Evolutionary conservation across 2,113 vertebrate genomes (phyloP).

Genomic region (Cichladusa arquata): DNA sequence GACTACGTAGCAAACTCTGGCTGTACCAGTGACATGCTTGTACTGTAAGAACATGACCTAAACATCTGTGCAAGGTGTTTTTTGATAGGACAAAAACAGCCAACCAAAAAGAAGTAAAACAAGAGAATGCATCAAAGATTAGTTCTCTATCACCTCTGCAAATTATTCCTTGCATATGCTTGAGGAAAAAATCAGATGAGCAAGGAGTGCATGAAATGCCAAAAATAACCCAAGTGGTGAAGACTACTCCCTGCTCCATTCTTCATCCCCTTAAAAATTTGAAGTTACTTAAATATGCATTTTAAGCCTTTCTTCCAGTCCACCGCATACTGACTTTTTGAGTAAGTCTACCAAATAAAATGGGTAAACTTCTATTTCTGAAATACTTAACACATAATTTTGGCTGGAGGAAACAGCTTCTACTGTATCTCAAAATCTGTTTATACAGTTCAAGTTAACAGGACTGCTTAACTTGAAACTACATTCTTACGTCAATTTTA

Average conservation of each 20-base stretch:
- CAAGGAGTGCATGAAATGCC: neutral
- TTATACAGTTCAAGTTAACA: neutral
- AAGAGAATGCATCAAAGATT: neutral
- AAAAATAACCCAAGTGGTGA: neutral
- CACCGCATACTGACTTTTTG: neutral
- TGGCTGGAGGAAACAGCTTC: neutral
- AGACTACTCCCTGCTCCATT: neutral
- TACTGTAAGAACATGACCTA: neutral
- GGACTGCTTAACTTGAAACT: neutral
- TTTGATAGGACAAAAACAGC: neutral
- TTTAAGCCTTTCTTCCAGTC: neutral
- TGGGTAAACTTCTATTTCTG: neutral
- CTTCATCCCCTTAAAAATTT: neutral
- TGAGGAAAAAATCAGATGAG: neutral
- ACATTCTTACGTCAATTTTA: neutral
- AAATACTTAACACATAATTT: neutral
- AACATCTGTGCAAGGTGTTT: neutral
- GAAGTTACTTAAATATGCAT: neutral
- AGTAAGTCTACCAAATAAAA: neutral
- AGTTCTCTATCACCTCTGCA: neutral
- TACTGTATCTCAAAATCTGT: neutral
- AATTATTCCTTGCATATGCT: neutral
- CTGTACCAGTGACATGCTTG: neutral
- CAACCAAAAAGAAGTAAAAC: neutral
- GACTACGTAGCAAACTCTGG: accelerated